phyloP scores from a whole-genome alignment of 23 tunicate species.

The Oikopleura albicans region DNA sequence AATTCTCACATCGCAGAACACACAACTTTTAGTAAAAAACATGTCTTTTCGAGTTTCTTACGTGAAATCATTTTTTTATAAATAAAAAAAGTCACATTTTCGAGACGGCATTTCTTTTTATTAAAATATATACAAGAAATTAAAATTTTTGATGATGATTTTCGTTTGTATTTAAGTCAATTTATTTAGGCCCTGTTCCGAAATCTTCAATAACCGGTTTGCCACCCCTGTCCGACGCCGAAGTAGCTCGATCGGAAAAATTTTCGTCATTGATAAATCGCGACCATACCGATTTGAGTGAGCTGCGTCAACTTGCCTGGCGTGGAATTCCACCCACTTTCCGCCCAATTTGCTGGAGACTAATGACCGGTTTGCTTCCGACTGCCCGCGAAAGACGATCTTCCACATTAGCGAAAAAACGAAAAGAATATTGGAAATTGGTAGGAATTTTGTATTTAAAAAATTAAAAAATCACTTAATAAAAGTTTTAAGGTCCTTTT shows the following conservation, averaged over 20 bases:
- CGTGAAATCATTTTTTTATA: too few species aligned
- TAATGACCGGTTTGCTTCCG: neutral
- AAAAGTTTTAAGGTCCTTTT: neutral
- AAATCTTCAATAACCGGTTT: neutral
- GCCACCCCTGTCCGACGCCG: neutral
- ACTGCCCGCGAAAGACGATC: neutral
- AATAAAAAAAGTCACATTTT: too few species aligned
- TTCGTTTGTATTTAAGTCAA: too few species aligned
- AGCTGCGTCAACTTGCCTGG: neutral
- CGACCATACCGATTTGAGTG: neutral
- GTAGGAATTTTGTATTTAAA: conserved; percentile 20
- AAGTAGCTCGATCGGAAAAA: neutral
- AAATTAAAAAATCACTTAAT: neutral
- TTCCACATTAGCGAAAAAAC: conserved; percentile 25
- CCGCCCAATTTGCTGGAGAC: neutral
- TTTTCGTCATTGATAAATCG: neutral
- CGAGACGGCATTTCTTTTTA: too few species aligned
- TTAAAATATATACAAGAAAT: too few species aligned
- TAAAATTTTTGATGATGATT: too few species aligned
- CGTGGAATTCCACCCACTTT: neutral
- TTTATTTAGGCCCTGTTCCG: neutral
- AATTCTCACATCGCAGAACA: neutral
- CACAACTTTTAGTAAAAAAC: too few species aligned
- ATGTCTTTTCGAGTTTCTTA: too few species aligned
- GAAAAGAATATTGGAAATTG: conserved; percentile 73